Conservation (phyloP, 2,888 invertebrate species). For the Drymonia ruficornis region DNA sequence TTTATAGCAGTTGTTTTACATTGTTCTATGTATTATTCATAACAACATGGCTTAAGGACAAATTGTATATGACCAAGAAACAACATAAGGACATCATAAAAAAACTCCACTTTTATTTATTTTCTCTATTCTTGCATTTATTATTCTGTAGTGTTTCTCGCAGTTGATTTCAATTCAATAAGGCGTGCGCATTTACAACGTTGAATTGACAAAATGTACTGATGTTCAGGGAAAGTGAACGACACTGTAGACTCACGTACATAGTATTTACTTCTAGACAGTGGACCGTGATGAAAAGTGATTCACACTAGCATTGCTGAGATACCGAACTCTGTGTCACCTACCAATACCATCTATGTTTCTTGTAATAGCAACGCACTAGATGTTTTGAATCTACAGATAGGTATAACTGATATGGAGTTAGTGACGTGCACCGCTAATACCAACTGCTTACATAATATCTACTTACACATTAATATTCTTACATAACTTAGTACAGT, state of each 20-base stretch:
- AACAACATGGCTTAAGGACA: background rate
- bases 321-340: background rate
- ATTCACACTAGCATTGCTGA: slow-evolving; percentile 17
- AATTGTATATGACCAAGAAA: background rate
- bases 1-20: background rate
- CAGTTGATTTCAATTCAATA: background rate
- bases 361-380: background rate
- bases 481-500: slow-evolving; percentile 37
- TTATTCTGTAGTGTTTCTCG: background rate
- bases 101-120: no score
- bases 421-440: slow-evolving; percentile 45
- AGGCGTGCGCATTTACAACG: background rate
- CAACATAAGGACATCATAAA: background rate
- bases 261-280: slow-evolving; percentile 8
- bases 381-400: slow-evolving; percentile 10
- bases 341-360: background rate
- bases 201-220: slow-evolving; percentile 6
- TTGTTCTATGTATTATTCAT: background rate
- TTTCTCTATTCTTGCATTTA: background rate
- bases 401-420: slow-evolving; percentile 29
- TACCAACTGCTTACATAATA: slow-evolving; percentile 50
- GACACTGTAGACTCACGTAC: slow-evolving; percentile 4
- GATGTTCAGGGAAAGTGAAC: slow-evolving; percentile 28
- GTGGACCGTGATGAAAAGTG: slow-evolving; percentile 12
- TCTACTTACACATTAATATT: slow-evolving; percentile 43